A percentile compares a stretch with the other conserved stretches of the same genome.
phyloP scores from a whole-genome alignment of 2,888 invertebrate genomes.

The Liposcelis brunnea region DNA sequence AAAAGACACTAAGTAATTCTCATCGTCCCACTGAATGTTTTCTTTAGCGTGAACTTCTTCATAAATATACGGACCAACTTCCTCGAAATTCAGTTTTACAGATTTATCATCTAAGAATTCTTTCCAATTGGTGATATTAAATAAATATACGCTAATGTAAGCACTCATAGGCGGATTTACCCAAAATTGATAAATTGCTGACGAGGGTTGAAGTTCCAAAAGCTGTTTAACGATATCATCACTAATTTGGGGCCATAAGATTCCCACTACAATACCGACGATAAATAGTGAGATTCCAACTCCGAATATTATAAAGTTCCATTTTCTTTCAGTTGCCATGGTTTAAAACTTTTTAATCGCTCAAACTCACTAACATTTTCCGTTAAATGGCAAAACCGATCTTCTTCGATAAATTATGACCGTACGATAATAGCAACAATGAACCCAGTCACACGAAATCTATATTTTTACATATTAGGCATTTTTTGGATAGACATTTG shows the following conservation, averaged over 20 bases:
- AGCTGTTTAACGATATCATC: slow-evolving; percentile 19
- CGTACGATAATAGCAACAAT: too few relatives aligned
- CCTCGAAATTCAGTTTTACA: slow-evolving; percentile 39
- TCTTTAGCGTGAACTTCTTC: slow-evolving; percentile 26
- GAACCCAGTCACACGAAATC: too few relatives aligned
- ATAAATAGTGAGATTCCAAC: background rate
- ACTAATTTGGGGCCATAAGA: background rate
- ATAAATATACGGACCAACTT: slow-evolving; percentile 57
- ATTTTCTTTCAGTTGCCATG: too few relatives aligned
- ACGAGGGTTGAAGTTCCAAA: slow-evolving; percentile 40
- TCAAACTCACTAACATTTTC: too few relatives aligned
- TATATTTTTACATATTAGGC: too few relatives aligned
- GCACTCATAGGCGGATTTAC: slow-evolving; percentile 63
- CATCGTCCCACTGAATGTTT: slow-evolving; percentile 42
- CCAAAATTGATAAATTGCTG: slow-evolving; percentile 55
- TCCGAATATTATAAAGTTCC: too few relatives aligned
- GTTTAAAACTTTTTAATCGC: too few relatives aligned
- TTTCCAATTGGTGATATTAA: slow-evolving; percentile 58
- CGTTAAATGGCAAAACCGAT: too few relatives aligned
- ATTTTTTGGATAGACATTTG: too few relatives aligned
- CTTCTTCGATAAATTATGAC: too few relatives aligned
- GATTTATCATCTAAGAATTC: slow-evolving; percentile 28
- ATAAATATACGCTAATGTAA: slow-evolving; percentile 54
- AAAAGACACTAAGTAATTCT: slow-evolving; percentile 49
- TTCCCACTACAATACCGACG: background rate